Conservation (phyloP, 1,140 invertebrate genomes). For the Lepidotrigona ventralis region DNA sequence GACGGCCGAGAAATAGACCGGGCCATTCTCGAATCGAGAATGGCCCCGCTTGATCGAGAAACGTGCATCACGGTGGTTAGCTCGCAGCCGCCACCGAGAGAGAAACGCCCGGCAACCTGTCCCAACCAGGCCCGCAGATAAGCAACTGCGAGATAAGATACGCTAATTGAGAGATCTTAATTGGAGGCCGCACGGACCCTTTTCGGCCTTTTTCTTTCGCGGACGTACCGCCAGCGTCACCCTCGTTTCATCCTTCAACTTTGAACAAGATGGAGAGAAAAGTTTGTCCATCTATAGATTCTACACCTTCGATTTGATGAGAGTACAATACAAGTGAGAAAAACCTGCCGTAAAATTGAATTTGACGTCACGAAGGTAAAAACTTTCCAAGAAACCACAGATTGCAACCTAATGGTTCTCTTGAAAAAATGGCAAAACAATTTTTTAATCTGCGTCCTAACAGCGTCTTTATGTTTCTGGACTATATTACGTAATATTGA, state of each 20-base stretch:
- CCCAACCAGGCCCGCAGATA: conserved; percentile 52
- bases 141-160: conserved; percentile 70
- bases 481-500: too few relatives aligned
- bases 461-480: too few relatives aligned
- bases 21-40: conserved; percentile 18
- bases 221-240: conserved; percentile 21
- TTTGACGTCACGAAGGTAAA: too few relatives aligned
- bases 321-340: too few relatives aligned
- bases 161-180: conserved; percentile 75
- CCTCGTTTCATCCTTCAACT: background rate
- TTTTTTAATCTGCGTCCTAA: too few relatives aligned
- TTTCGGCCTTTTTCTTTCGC: conserved; percentile 28
- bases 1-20: conserved; percentile 52
- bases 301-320: too few relatives aligned
- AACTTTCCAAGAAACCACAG: too few relatives aligned
- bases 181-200: conserved; percentile 57
- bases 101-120: conserved; percentile 59
- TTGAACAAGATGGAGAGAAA: background rate
- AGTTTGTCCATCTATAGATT: too few relatives aligned
- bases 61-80: conserved; percentile 17
- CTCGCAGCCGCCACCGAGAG: conserved; percentile 12
- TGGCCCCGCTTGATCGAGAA: conserved; percentile 37
- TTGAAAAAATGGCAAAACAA: too few relatives aligned
- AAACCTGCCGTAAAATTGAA: too few relatives aligned
- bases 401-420: too few relatives aligned